These are phyloP conservation scores for Anarhynchus alexandrinus DNA, from an alignment of 2,113 vertebrate genomes.

Conservation along the genomic window DNA sequence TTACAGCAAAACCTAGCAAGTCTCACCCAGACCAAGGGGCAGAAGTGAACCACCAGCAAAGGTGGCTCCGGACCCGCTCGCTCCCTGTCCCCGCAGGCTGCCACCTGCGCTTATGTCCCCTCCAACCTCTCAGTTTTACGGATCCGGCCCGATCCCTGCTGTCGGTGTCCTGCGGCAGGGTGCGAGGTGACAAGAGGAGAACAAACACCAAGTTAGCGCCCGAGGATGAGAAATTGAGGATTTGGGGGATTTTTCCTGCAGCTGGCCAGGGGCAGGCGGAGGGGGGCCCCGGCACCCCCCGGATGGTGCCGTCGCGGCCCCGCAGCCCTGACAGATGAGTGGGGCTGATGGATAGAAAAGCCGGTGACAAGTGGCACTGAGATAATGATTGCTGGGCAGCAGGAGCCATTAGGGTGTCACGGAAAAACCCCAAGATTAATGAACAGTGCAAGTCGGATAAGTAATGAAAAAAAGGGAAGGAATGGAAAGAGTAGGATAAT, in stretches of 20 bases:
- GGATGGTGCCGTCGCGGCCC: not conserved
- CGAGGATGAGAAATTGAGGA: not conserved
- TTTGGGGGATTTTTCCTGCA: not conserved
- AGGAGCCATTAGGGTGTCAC: conserved; percentile 55
- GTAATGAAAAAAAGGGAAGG: conserved; percentile 8
- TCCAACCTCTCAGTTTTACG: not conserved
- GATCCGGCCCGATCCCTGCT: not conserved
- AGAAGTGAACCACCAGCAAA: not conserved
- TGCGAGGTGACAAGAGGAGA: not conserved
- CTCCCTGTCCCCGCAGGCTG: fast-evolving
- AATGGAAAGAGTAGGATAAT: conserved; percentile 13
- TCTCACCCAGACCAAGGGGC: not conserved
- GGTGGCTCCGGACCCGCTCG: fast-evolving
- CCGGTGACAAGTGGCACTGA: conserved; percentile 44
- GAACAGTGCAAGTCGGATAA: conserved; percentile 6
- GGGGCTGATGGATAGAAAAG: conserved; percentile 50
- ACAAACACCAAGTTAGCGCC: not conserved
- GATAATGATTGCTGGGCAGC: conserved; percentile 63
- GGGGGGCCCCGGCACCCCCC: not conserved
- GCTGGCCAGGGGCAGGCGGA: not conserved
- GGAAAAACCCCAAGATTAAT: conserved; percentile 63
- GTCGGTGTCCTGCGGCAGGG: not conserved
- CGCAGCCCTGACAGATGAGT: not conserved
- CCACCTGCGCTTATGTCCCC: not conserved
- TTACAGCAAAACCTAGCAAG: not conserved